These are phyloP conservation scores for Boleophthalmus pectinirostris DNA, from an alignment of 2,113 vertebrate genomes.

Conservation along the genomic window DNA sequence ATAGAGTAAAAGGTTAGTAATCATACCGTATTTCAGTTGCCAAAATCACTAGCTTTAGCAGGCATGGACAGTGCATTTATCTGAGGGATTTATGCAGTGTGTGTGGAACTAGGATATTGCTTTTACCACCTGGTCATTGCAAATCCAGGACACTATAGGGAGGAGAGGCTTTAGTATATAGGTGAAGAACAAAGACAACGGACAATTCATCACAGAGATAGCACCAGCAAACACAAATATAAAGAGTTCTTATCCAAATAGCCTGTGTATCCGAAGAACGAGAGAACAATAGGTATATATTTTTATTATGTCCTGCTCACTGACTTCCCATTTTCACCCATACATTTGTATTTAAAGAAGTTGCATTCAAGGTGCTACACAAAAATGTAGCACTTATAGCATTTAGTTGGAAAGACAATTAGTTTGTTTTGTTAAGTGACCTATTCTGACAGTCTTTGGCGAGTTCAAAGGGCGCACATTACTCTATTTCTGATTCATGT, in stretches of 20 bases:
- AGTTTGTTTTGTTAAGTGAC: not conserved
- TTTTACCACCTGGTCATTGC: slow-evolving; percentile 16
- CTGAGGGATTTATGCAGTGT: slow-evolving; percentile 8
- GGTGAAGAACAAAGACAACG: slow-evolving; percentile 27
- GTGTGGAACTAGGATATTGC: slow-evolving; percentile 6
- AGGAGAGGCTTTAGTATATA: slow-evolving; percentile 5
- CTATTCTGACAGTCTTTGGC: not conserved
- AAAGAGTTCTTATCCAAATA: slow-evolving; percentile 16
- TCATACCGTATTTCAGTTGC: slow-evolving; percentile 3
- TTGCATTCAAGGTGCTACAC: not conserved
- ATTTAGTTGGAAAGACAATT: not conserved
- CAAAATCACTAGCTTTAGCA: slow-evolving; percentile 2
- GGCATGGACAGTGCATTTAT: not conserved
- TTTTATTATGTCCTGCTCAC: slow-evolving; percentile 3
- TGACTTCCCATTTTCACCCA: not conserved
- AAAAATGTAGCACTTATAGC: not conserved
- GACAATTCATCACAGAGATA: slow-evolving; percentile 46
- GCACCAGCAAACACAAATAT: slow-evolving; percentile 25
- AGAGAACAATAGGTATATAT: slow-evolving; percentile 1
- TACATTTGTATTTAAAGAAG: not conserved
- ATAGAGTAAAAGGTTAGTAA: slow-evolving; percentile 5
- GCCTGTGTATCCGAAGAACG: slow-evolving; percentile 11
- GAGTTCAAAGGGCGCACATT: not conserved
- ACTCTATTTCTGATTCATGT: no score
- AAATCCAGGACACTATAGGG: slow-evolving; percentile 12